phyloP scores from a whole-genome alignment of 2,113 vertebrate species.

The Oreocharis arfaki region DNA sequence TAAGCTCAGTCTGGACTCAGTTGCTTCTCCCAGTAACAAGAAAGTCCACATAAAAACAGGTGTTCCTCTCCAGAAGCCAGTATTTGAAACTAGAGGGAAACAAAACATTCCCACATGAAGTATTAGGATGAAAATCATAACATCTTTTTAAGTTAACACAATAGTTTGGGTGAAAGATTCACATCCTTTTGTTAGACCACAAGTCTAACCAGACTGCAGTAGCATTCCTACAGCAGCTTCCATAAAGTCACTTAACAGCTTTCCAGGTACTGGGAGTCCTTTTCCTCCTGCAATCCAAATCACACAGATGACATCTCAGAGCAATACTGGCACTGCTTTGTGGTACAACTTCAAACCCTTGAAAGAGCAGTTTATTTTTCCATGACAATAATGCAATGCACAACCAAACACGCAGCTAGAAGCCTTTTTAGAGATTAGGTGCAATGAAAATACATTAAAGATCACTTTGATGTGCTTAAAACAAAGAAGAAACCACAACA shows the following conservation, averaged over 20 bases:
- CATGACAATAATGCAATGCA: not conserved
- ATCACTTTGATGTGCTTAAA: not conserved
- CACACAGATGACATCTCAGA: not conserved
- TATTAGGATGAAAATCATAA: not conserved
- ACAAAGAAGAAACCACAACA: not conserved
- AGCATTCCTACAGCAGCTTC: not conserved
- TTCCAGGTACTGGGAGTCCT: not conserved
- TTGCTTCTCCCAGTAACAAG: not conserved
- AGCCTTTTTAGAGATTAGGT: not conserved
- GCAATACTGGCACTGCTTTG: not conserved
- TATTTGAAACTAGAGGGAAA: not conserved
- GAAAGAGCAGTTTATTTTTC: not conserved
- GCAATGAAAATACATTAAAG: not conserved
- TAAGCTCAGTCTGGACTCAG: not conserved
- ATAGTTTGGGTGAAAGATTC: not conserved
- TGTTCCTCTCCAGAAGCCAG: not conserved
- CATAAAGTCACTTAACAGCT: not conserved
- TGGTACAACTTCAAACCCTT: not conserved
- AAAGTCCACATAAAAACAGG: not conserved
- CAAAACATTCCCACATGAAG: not conserved
- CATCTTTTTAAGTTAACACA: not conserved
- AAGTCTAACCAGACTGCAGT: not conserved
- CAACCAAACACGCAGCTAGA: rapidly evolving
- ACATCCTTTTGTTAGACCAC: not conserved
- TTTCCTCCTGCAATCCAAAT: not conserved